These are phyloP conservation scores for Bubo bubo DNA, from an alignment of 2,113 vertebrate species.

Conservation along the genomic window DNA sequence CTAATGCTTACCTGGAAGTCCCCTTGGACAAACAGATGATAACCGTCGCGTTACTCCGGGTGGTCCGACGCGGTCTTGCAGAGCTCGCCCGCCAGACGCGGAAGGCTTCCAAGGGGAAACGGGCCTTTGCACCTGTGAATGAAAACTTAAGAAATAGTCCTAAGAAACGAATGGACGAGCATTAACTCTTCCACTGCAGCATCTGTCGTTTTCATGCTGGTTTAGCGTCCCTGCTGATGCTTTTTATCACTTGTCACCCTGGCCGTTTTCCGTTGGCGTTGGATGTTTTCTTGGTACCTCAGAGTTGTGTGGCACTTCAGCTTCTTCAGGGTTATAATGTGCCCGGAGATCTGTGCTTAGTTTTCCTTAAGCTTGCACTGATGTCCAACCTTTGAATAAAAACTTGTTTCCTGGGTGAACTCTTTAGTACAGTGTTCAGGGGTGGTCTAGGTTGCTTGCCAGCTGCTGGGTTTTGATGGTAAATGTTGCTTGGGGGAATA, in stretches of 20 bases:
- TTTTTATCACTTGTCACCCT: accelerated
- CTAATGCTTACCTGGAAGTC: accelerated
- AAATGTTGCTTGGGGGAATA: background rate
- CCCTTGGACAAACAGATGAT: accelerated
- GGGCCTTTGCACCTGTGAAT: accelerated
- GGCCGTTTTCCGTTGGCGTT: accelerated
- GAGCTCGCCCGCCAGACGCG: accelerated
- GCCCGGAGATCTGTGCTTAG: accelerated
- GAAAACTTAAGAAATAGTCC: background rate
- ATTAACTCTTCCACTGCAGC: accelerated
- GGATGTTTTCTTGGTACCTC: background rate
- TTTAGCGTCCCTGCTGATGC: background rate
- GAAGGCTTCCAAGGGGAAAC: background rate
- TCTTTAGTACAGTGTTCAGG: accelerated
- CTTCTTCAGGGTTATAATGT: accelerated
- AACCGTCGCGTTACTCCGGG: accelerated
- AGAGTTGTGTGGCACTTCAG: background rate
- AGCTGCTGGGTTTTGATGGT: background rate
- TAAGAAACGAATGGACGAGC: accelerated
- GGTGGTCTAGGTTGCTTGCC: background rate
- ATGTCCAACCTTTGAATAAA: background rate
- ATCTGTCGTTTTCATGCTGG: accelerated
- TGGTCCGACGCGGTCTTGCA: accelerated
- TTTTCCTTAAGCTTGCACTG: background rate
- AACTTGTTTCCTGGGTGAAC: background rate